phyloP scores from a whole-genome alignment of 2,888 invertebrate species.

The Gordius sp. region DNA sequence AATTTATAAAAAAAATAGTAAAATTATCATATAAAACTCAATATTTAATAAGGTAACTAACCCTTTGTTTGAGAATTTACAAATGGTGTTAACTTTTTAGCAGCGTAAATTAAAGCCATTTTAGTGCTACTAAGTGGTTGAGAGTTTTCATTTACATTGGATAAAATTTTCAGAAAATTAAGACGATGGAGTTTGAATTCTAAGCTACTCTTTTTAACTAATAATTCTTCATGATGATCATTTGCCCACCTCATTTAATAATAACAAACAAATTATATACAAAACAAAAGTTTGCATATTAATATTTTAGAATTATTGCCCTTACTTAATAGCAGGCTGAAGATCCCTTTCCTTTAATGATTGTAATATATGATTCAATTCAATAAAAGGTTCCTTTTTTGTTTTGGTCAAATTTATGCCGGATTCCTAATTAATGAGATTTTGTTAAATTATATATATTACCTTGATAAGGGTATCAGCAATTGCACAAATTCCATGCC shows the following conservation, averaged over 20 bases:
- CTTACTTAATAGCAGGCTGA: neutral
- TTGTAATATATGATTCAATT: neutral
- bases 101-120: constrained; percentile 10
- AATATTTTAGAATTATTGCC: neutral
- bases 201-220: constrained; percentile 37
- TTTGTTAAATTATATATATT: neutral
- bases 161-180: constrained; percentile 45
- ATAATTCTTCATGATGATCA: constrained; percentile 44
- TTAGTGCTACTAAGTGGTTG: neutral
- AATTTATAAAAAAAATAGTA: too few species aligned
- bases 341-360: constrained; percentile 3
- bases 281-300: too few species aligned
- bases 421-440: constrained; percentile 10
- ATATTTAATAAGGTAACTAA: too few species aligned
- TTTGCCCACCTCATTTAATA: constrained; percentile 50
- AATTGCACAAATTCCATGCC: constrained; percentile 1
- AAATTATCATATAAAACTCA: too few species aligned
- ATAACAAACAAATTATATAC: too few species aligned
- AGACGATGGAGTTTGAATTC: constrained; percentile 56
- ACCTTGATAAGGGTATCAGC: neutral
- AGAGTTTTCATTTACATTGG: neutral
- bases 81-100: constrained; percentile 3
- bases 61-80: neutral
- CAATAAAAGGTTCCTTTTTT: constrained; percentile 11
- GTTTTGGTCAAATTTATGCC: neutral